A percentile compares a stretch with the other conserved stretches of the same genome.
Conservation (phyloP, 2,113 vertebrate genomes). For the Cyprinus carpio region DNA sequence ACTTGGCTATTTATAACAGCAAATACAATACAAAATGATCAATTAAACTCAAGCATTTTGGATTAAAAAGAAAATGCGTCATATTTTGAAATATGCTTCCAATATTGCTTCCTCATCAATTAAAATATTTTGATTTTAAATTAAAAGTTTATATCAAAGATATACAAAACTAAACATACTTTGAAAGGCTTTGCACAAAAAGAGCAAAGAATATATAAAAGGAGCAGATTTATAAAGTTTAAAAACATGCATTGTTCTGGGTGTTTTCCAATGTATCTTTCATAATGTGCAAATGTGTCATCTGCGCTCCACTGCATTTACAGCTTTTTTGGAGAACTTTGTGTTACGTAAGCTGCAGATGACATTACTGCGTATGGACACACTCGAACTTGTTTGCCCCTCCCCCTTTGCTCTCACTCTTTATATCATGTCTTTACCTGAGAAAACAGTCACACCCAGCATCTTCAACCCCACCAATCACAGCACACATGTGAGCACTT, state of each 20-base stretch:
- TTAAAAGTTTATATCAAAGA: neutral
- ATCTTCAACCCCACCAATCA: conserved; percentile 68
- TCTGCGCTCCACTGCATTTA: neutral
- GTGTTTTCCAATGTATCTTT: neutral
- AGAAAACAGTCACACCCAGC: conserved; percentile 72
- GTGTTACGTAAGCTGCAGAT: neutral
- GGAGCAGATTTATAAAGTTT: neutral
- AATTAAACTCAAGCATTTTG: neutral
- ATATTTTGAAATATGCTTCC: neutral
- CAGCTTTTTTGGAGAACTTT: conserved; percentile 11
- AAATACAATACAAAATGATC: neutral
- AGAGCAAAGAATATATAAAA: neutral
- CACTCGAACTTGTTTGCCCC: conserved; percentile 17
- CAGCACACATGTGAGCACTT: conserved; percentile 65
- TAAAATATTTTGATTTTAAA: neutral
- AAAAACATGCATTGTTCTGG: neutral
- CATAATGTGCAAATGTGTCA: neutral
- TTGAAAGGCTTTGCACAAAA: neutral
- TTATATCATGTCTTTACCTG: conserved; percentile 66
- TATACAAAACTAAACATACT: neutral
- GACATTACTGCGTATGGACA: neutral
- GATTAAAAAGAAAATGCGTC: neutral
- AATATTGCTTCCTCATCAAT: neutral
- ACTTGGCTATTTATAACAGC: neutral
- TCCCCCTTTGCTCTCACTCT: conserved; percentile 36